A percentile compares a stretch with the other conserved stretches of the same genome.
These are phyloP conservation scores for Capitulum mitella DNA, from an alignment of 2,888 invertebrate genomes.

Conservation along the genomic window DNA sequence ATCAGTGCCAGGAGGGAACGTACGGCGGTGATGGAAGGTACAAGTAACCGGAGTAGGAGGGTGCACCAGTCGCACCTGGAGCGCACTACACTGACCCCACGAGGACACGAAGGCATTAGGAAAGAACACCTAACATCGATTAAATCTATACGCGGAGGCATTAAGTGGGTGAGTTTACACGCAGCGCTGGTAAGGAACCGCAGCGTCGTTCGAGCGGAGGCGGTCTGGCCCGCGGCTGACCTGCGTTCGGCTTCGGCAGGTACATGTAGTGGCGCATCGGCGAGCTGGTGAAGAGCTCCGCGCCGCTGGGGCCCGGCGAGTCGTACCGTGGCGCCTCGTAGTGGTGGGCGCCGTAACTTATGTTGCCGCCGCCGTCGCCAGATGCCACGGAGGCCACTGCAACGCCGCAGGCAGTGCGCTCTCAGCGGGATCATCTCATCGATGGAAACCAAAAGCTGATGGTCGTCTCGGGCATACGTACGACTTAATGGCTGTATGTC, in stretches of 20 bases:
- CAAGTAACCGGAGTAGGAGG: too few species aligned
- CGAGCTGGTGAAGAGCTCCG: background rate
- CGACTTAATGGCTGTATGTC: too few species aligned
- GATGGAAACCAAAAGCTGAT: too few species aligned
- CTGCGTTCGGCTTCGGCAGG: background rate
- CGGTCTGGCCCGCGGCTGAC: background rate
- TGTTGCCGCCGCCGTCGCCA: background rate
- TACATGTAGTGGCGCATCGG: constrained; percentile 13
- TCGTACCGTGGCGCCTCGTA: background rate
- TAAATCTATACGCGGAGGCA: background rate
- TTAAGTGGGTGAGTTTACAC: background rate
- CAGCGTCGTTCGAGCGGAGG: background rate
- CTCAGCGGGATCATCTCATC: too few species aligned
- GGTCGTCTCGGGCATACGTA: too few species aligned
- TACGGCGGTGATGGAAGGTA: too few species aligned
- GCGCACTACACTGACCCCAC: background rate
- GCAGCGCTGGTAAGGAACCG: background rate
- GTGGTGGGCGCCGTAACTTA: background rate
- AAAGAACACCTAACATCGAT: background rate
- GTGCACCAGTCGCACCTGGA: too few species aligned
- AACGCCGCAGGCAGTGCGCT: too few species aligned
- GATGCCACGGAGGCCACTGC: background rate
- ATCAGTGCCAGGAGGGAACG: too few species aligned
- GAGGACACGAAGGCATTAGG: background rate
- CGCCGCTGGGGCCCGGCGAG: background rate